Base-by-base conservation (phyloP, 2,888 invertebrate genomes). In the Cantharis flavilabris region DNA sequence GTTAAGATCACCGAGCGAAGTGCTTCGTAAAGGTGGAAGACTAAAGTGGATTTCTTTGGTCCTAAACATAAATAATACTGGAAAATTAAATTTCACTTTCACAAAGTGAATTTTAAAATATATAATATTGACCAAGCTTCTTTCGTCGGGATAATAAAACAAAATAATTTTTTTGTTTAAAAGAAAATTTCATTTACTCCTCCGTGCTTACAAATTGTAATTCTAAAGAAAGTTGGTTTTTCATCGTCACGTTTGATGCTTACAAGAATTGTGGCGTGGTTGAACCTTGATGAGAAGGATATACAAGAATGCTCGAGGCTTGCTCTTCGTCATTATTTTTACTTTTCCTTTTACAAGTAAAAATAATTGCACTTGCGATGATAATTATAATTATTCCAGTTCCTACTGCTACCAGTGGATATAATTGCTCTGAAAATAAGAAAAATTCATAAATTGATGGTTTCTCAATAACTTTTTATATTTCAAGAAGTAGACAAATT, bases 271-370 rank as follows among this genome's bases (percentile, higher is more conserved):
- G 92, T 0, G 92, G 91, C 1, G 90, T 89, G 9, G 89, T 85
- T 5, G 89, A 85, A 73, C 92, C 91, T 81, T 92, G 92, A 81
- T 91, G 91, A 9, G 92, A 91, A 0, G 92, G 92, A 86, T 92
- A 92, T 79, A 92, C 92, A 71, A 92, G 89, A 79, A 92, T 92
- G 33, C 92, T 92, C 0, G 92, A 90, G 0, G 91, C 90, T 9
- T 90, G 89, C 82, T 90, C 90, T 70, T 88, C 86, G 18, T 85
- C 86, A 49, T 86, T 86, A 13, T 80, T 80, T 76, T 88, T 88
- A 81, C 90, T 90, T 84, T 90, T 90, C 78, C 90, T 90, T 76
- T 89, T 86, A 49, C 62, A 70, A 18, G 79, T 79, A 79, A 76
- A 81, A 75, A 81, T 65, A 28, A 80, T 71, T 20, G 83, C 86